A percentile compares a stretch with the other conserved stretches of the same genome.
Evolutionary conservation across 53 echinoderm and acorn worm species (phyloP).

Genomic region (Echinometra lucunter): DNA sequence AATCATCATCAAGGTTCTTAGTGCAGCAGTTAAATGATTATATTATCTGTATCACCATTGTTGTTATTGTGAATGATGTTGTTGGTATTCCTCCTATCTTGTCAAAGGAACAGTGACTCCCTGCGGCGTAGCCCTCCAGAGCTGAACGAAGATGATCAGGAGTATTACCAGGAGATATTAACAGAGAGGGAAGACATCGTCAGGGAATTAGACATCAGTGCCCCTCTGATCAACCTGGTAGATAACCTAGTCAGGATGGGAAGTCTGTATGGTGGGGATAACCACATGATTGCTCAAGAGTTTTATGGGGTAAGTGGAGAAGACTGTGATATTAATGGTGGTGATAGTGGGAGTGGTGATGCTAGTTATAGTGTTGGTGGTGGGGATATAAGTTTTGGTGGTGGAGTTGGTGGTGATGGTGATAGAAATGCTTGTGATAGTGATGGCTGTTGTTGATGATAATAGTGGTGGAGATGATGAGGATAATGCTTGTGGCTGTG

Average conservation of each 20-base stretch:
- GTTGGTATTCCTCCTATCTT: too few relatives aligned
- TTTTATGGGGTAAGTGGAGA: conserved; percentile 84
- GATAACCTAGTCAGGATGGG: conserved; percentile 97
- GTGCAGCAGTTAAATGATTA: not conserved
- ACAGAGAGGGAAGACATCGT: conserved; percentile 84
- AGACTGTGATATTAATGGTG: not conserved
- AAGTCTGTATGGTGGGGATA: conserved; percentile 93
- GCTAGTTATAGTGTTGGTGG: not conserved
- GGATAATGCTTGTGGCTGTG: conserved; percentile 23
- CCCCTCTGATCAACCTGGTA: conserved; percentile 89
- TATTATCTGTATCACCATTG: not conserved
- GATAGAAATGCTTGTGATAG: too few relatives aligned
- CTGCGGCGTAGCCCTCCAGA: conserved; percentile 73
- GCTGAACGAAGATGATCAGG: conserved; percentile 76
- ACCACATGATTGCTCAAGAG: conserved; percentile 93
- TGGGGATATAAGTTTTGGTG: not conserved
- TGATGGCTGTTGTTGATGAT: not conserved
- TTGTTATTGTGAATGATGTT: not conserved
- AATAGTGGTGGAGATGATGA: not conserved
- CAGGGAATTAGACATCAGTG: conserved; percentile 88
- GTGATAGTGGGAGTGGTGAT: not conserved
- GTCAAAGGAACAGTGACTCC: conserved; percentile 69
- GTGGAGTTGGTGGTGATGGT: not conserved
- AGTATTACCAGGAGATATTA: conserved; percentile 79
- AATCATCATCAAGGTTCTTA: too few relatives aligned